Conservation (phyloP, 2,113 vertebrate genomes). For the Oenanthe melanoleuca region DNA sequence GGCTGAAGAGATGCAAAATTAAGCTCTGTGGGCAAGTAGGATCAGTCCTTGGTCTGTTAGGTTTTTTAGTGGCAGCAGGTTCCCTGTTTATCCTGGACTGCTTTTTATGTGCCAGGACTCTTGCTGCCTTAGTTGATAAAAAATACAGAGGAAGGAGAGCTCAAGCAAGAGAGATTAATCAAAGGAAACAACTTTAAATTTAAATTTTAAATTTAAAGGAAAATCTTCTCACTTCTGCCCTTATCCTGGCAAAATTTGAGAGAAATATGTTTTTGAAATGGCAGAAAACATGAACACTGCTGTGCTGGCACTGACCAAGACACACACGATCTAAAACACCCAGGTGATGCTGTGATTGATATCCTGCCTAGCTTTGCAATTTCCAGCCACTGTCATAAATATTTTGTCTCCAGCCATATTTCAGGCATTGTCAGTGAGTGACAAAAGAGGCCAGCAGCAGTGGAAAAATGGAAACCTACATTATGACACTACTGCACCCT, state of each 20-base stretch:
- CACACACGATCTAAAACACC: not conserved
- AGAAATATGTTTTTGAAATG: not conserved
- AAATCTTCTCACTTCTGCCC: not conserved
- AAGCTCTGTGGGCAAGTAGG: not conserved
- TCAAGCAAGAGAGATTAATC: not conserved
- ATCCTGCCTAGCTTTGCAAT: not conserved
- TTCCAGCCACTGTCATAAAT: not conserved
- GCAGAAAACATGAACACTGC: not conserved
- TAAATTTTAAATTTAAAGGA: no score
- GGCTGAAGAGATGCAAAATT: not conserved
- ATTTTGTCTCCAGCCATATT: not conserved
- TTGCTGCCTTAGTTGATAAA: not conserved
- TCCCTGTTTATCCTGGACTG: not conserved
- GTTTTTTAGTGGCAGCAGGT: not conserved
- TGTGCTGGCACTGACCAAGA: not conserved
- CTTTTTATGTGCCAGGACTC: not conserved
- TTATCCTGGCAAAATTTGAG: not conserved
- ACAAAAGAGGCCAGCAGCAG: not conserved
- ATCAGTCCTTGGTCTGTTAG: not conserved
- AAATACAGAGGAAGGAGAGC: not conserved
- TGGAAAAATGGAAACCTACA: not conserved
- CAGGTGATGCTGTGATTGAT: not conserved
- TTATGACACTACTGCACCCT: fast-evolving
- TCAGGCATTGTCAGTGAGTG: not conserved
- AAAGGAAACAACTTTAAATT: not conserved